These are phyloP conservation scores for Lagenorhynchus albirostris DNA, from an alignment of 2,113 vertebrate genomes.

Conservation along the genomic window DNA sequence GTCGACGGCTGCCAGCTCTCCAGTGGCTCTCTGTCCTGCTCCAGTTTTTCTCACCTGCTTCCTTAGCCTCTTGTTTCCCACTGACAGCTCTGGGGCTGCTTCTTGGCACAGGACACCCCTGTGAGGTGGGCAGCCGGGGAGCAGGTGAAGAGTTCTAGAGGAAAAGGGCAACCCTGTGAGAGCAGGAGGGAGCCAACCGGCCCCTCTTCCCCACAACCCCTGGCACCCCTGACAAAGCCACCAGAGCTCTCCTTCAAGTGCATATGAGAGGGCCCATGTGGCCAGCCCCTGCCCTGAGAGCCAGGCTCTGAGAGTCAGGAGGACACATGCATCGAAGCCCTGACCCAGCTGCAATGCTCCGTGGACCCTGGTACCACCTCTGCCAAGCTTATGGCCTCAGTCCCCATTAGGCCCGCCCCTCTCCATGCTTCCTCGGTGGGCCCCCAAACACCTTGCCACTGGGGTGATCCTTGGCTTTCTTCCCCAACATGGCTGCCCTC, in stretches of 20 bases:
- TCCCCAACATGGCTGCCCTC: neutral
- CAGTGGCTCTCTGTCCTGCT: conserved; percentile 51
- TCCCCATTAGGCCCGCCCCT: neutral
- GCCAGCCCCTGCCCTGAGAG: neutral
- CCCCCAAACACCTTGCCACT: neutral
- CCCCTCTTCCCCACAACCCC: neutral
- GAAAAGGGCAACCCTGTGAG: neutral
- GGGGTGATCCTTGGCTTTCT: neutral
- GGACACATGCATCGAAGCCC: neutral
- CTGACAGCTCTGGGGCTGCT: conserved; percentile 59
- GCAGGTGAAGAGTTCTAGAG: neutral
- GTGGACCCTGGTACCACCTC: neutral
- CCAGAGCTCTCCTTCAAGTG: neutral
- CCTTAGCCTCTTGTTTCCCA: conserved; percentile 64
- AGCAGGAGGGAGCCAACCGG: neutral
- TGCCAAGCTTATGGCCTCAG: neutral
- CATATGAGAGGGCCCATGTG: rapidly evolving
- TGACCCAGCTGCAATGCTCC: neutral
- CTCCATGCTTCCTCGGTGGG: neutral
- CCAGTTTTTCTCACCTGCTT: conserved; percentile 71
- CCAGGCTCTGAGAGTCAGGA: neutral
- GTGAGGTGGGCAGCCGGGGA: neutral
- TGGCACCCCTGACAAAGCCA: neutral
- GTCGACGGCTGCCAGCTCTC: conserved; percentile 43
- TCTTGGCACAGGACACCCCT: conserved; percentile 38